phyloP scores from a whole-genome alignment of 2,113 vertebrate genomes.

The Puffinus mauretanicus region DNA sequence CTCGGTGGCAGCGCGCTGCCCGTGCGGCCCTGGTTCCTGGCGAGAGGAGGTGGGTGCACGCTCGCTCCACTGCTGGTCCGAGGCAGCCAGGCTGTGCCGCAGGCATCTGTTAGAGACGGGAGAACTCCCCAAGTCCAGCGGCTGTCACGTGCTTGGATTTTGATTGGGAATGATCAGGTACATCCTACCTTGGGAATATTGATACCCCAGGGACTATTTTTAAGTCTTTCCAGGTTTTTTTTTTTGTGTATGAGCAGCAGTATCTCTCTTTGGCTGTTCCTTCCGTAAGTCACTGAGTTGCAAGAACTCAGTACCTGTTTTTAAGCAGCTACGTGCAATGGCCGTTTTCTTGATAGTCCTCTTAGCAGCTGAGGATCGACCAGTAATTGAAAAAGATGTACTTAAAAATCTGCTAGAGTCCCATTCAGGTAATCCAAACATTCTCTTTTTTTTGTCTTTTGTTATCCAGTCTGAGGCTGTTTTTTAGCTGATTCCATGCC shows the following conservation, averaged over 20 bases:
- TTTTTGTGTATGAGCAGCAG: not conserved
- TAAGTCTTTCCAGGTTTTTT: not conserved
- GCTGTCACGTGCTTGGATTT: not conserved
- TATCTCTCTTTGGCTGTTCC: not conserved
- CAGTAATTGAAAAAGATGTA: not conserved
- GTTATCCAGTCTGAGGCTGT: not conserved
- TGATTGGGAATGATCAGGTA: not conserved
- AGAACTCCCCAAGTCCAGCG: rapidly evolving
- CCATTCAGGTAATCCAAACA: not conserved
- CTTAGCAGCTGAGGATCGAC: not conserved
- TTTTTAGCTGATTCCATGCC: not conserved
- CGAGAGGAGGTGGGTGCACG: not conserved
- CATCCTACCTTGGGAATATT: not conserved
- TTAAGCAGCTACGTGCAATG: not conserved
- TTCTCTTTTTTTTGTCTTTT: not conserved
- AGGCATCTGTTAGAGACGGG: not conserved
- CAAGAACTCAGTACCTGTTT: not conserved
- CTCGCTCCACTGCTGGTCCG: rapidly evolving
- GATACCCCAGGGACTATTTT: rapidly evolving
- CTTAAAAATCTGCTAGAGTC: not conserved
- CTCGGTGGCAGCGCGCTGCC: too few relatives aligned
- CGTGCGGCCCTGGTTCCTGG: rapidly evolving
- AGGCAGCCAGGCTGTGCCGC: not conserved
- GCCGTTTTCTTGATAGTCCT: not conserved
- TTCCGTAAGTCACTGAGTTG: rapidly evolving